Conservation (phyloP, 2,888 invertebrate species). For the Mythimna ferrago region DNA sequence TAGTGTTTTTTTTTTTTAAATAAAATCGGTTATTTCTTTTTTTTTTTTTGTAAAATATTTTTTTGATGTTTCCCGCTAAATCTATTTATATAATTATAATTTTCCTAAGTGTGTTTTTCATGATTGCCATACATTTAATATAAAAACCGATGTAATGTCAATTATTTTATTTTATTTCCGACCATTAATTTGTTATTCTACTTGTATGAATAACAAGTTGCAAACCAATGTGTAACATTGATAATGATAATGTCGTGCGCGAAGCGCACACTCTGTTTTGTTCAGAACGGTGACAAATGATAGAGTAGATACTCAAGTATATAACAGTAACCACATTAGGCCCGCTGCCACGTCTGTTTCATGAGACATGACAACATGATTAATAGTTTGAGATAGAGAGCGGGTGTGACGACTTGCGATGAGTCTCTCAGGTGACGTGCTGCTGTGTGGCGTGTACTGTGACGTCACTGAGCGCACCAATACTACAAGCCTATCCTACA, state of each 20-base stretch:
- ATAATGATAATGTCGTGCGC: not conserved
- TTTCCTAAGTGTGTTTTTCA: no score
- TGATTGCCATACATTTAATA: no score
- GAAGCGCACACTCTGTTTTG: constrained; percentile 1
- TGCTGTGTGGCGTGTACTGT: not conserved
- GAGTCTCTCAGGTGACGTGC: not conserved
- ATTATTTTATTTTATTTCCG: no score
- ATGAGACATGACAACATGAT: not conserved
- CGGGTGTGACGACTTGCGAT: not conserved
- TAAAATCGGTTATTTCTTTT: no score
- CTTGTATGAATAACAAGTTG: no score
- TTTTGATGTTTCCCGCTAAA: no score
- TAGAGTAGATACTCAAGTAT: not conserved
- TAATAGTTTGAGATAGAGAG: not conserved
- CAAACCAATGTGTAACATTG: not conserved
- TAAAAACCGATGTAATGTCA: no score
- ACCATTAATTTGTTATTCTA: no score
- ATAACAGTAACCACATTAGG: not conserved
- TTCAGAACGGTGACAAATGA: not conserved
- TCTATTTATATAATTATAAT: no score
- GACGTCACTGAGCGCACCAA: not conserved
- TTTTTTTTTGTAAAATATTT: no score
- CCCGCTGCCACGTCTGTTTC: not conserved
- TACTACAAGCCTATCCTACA: not conserved
- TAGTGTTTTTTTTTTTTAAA: no score